Evolutionary conservation across 2,888 invertebrate species (phyloP).

Genomic region (Amorpha juglandis): DNA sequence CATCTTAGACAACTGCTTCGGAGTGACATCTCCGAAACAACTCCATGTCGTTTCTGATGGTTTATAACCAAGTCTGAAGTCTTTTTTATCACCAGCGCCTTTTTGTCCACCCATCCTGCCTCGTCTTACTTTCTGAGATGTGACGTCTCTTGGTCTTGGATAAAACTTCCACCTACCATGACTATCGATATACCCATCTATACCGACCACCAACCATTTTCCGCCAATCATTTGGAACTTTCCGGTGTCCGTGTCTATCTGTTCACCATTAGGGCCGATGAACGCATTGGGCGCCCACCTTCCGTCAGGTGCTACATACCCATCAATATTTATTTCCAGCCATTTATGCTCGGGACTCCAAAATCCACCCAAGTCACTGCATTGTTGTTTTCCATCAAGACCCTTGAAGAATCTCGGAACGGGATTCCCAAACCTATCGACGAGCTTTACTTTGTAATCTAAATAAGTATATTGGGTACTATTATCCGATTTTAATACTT

Average conservation of each 20-base stretch:
- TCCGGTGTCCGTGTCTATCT: slow-evolving; percentile 63
- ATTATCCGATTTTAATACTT: slow-evolving; percentile 53
- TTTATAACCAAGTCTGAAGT: slow-evolving; percentile 37
- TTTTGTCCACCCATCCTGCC: slow-evolving; percentile 32
- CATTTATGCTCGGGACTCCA: slow-evolving; percentile 70
- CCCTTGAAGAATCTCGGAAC: slow-evolving; percentile 74
- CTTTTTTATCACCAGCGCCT: slow-evolving; percentile 44
- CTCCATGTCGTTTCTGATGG: slow-evolving; percentile 64
- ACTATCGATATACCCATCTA: slow-evolving; percentile 70
- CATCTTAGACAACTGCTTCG: slow-evolving; percentile 62
- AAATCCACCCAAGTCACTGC: slow-evolving; percentile 79
- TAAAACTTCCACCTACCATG: slow-evolving; percentile 68
- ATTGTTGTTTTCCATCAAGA: slow-evolving; percentile 71
- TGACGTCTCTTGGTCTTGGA: slow-evolving; percentile 41
- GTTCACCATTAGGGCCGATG: slow-evolving; percentile 66
- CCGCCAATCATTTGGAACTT: slow-evolving; percentile 65
- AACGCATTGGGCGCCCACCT: slow-evolving; percentile 71
- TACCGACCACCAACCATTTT: slow-evolving; percentile 66
- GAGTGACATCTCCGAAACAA: slow-evolving; percentile 70
- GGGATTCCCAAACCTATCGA: slow-evolving; percentile 68
- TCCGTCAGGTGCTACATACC: slow-evolving; percentile 68
- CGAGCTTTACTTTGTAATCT: slow-evolving; percentile 71
- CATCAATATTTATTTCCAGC: slow-evolving; percentile 73
- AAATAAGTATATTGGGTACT: slow-evolving; percentile 68
- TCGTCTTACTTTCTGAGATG: slow-evolving; percentile 35